Evolutionary conservation across 1,140 invertebrate species (phyloP), one percentile per base, ranked within the genome.

Genomic region (Halyomorpha halys): DNA sequence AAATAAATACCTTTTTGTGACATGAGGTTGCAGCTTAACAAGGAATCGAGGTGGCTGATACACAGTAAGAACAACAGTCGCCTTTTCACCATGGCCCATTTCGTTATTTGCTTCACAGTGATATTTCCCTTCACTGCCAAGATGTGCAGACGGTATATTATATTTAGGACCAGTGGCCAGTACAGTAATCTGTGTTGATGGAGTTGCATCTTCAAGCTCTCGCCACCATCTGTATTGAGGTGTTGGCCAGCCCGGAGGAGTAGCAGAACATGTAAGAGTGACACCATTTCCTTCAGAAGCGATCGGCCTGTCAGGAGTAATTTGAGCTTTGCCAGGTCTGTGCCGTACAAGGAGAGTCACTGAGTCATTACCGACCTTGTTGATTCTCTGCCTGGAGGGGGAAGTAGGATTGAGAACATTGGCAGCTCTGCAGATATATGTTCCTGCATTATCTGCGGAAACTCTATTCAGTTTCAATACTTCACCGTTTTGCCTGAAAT

Each of bases 161-260:
- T 92, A 93, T 67, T 86, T 87, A 0, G 84, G 81, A 0, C 89
- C 88, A n/a, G 83, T 82, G 1, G 83, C 84, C 0, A 89, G 75
- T 9, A 85, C 82, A 9, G 80, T 81, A 49, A 65, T 61, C 8
- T 80, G 76, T 60, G 80, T 82, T 9, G 76, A 61, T 68, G 74
- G 69, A 27, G 76, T 80, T 18, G 79, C 81, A 3, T 80, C 81
- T 8, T 84, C 82, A n/a, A 80, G 80, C 68, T 90, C 85, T 56
- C 85, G 82, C 80, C 91, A 93, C 91, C 91, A 94, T 51, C 87
- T 80, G 72, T 89, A 95, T 65, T 89, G 84, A 0, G 92, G 90
- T 25, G 85, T 83, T 0, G 92, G 92, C 83, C 90, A 94, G 14
- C 92, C 92, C 0, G 90, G 86, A 0, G 92, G 91, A 66, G 83